Percentiles rank a stretch among this genome's conserved stretches.
phyloP scores from a whole-genome alignment of 1,140 invertebrate genomes.

The Bilobella aurantiaca region DNA sequence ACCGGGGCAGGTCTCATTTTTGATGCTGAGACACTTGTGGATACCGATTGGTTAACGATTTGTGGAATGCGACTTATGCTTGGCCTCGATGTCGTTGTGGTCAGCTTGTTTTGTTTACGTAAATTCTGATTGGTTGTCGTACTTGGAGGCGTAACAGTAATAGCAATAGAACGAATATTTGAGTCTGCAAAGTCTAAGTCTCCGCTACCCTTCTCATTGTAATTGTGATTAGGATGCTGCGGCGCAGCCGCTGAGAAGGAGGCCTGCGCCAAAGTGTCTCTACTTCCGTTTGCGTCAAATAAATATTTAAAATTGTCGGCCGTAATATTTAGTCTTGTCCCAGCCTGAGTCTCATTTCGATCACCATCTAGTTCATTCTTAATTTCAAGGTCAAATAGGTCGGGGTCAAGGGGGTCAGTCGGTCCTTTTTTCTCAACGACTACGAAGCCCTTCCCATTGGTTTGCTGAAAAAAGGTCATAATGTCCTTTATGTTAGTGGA shows the following conservation, averaged over 20 bases:
- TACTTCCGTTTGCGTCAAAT: not conserved
- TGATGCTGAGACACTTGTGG: too few relatives aligned
- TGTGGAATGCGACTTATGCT: too few relatives aligned
- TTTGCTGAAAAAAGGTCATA: conserved; percentile 31
- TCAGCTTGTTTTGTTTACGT: not conserved
- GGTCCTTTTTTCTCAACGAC: conserved; percentile 26
- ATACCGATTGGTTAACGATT: too few relatives aligned
- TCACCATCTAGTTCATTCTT: conserved; percentile 8
- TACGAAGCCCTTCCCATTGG: conserved; percentile 23
- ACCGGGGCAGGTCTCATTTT: not conserved
- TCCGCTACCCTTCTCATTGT: conserved; percentile 8
- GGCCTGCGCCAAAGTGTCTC: not conserved
- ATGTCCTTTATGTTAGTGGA: conserved; percentile 27
- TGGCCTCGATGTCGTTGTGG: not conserved
- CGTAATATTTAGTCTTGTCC: conserved; percentile 22
- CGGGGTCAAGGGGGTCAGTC: conserved; percentile 12
- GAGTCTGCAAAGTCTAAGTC: conserved; percentile 14
- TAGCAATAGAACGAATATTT: conserved; percentile 27
- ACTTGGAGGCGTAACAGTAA: conserved; percentile 27
- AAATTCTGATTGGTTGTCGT: not conserved
- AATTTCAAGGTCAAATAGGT: too few relatives aligned
- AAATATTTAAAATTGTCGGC: conserved; percentile 12
- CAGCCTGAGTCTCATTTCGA: conserved; percentile 13
- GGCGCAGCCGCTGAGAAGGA: conserved; percentile 1
- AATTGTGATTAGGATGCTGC: conserved; percentile 29